phyloP scores from a whole-genome alignment of 2,797 vertebrate species.

The Emydoidea blandingii region DNA sequence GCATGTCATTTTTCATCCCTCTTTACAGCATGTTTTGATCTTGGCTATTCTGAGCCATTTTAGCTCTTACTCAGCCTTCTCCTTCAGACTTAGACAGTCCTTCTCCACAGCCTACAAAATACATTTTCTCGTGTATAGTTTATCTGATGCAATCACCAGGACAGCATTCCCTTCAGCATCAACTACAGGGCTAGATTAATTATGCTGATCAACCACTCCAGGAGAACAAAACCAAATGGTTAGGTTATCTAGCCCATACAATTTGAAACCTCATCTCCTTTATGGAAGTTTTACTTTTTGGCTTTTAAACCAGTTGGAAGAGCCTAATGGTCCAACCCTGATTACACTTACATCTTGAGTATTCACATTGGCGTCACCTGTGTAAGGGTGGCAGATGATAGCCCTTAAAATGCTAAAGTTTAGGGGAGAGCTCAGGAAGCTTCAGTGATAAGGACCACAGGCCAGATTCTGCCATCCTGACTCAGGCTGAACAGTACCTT shows the following conservation, averaged over 20 bases:
- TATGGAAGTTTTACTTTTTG: slow-evolving; percentile 29
- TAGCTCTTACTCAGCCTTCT: not conserved
- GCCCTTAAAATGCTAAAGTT: not conserved
- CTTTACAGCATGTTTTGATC: not conserved
- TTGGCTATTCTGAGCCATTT: not conserved
- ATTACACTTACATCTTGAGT: not conserved
- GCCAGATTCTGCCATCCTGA: not conserved
- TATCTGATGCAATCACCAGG: not conserved
- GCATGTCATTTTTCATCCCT: not conserved
- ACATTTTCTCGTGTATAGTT: not conserved
- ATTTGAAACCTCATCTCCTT: not conserved
- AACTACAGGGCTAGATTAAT: not conserved
- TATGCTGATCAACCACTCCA: not conserved
- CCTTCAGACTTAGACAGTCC: not conserved
- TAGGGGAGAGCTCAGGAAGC: not conserved
- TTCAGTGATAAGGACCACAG: not conserved
- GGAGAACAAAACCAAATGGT: slow-evolving; percentile 44
- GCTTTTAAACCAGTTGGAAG: slow-evolving; percentile 55
- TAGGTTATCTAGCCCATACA: slow-evolving; percentile 27
- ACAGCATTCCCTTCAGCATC: not conserved
- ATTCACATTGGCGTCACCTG: too few relatives aligned
- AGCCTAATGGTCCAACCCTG: not conserved
- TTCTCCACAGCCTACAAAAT: not conserved
- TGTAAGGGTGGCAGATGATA: not conserved
- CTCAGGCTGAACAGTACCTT: not conserved